phyloP scores from a whole-genome alignment of 2,797 vertebrate genomes.

The Xiphorhynchus erythropygius region DNA sequence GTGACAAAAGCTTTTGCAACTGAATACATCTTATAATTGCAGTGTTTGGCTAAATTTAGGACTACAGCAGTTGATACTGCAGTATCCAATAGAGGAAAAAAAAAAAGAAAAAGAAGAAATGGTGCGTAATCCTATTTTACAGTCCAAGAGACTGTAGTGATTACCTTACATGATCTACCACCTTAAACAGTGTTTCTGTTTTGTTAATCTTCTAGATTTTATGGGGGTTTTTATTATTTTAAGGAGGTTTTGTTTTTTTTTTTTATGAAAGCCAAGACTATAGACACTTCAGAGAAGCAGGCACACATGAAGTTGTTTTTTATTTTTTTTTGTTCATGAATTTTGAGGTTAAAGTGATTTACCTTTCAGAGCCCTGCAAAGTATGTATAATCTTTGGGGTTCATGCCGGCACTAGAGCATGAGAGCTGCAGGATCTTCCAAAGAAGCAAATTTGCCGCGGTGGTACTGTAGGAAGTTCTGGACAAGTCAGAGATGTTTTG shows the following conservation, averaged over 20 bases:
- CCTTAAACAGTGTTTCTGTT: constrained; percentile 46
- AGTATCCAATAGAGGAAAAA: neutral
- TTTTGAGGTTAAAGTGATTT: constrained; percentile 1
- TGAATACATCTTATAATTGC: constrained; percentile 69
- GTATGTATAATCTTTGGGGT: neutral
- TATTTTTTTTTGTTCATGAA: neutral
- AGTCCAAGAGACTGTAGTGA: constrained; percentile 23
- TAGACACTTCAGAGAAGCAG: constrained; percentile 1
- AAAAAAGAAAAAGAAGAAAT: neutral
- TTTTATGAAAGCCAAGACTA: neutral
- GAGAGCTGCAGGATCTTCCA: neutral
- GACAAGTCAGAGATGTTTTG: constrained; percentile 41
- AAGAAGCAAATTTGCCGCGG: neutral
- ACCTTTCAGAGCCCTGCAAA: neutral
- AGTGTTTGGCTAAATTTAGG: constrained; percentile 71
- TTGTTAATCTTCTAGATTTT: constrained; percentile 1
- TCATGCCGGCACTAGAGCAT: neutral
- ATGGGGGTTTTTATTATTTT: neutral
- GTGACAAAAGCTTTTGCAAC: constrained; percentile 76
- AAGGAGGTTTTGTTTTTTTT: neutral
- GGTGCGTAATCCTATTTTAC: neutral
- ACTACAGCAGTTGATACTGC: constrained; percentile 18
- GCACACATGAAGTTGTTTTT: neutral
- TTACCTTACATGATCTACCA: constrained; percentile 35
- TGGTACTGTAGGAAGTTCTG: neutral